Evolutionary conservation across 2,888 invertebrate species (phyloP).

Genomic region (Tenthredo scrophulariae): DNA sequence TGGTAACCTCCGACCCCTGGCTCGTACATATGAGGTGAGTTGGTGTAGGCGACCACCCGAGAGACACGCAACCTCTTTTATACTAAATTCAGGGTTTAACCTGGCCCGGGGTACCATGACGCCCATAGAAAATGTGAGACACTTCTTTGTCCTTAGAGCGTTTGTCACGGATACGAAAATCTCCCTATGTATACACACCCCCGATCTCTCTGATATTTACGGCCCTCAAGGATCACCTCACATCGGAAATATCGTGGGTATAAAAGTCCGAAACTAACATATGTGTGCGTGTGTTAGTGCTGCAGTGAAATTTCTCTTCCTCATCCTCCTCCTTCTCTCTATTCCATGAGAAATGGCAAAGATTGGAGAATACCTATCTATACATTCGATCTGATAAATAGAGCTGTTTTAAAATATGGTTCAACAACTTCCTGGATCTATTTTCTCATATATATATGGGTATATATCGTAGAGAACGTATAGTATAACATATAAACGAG

Average conservation of each 20-base stretch:
- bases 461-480: background rate
- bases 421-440: background rate
- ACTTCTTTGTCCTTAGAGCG: constrained; percentile 56
- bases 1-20: constrained; percentile 64
- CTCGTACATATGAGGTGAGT: constrained; percentile 63
- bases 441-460: background rate
- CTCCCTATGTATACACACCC: constrained; percentile 13
- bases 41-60: constrained; percentile 26
- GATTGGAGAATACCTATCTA: background rate
- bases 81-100: constrained; percentile 64
- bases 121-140: constrained; percentile 60
- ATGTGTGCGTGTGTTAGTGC: background rate
- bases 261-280: background rate
- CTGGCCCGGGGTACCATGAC: constrained; percentile 54
- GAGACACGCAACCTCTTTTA: constrained; percentile 59
- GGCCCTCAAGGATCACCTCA: constrained; percentile 41
- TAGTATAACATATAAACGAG: background rate
- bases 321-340: background rate
- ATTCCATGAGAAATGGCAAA: background rate
- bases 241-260: constrained; percentile 37
- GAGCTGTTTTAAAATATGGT: constrained; percentile 4
- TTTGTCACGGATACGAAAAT: constrained; percentile 54
- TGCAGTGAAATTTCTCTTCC: background rate
- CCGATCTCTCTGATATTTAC: constrained; percentile 28
- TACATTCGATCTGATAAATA: background rate